A percentile compares a stretch with the other conserved stretches of the same genome.
phyloP scores from a whole-genome alignment of 2,113 vertebrate genomes.

The Caranx ignobilis region DNA sequence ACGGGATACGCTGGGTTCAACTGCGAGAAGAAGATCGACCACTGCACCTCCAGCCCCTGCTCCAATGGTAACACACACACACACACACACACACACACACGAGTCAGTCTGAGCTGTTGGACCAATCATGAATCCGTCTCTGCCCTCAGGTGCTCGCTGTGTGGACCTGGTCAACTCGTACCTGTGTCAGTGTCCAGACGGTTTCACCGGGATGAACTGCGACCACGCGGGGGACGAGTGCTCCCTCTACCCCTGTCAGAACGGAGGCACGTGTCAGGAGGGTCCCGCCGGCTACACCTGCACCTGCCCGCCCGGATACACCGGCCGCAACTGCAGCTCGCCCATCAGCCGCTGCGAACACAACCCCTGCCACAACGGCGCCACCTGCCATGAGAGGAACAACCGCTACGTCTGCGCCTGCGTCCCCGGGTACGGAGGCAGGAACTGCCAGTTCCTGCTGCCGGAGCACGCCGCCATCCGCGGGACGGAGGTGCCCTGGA shows the following conservation, averaged over 20 bases:
- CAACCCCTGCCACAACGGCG: conserved; percentile 96
- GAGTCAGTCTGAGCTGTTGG: background rate
- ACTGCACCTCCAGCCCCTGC: conserved; percentile 93
- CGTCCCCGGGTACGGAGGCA: conserved; percentile 91
- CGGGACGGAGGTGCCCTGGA: conserved; percentile 91
- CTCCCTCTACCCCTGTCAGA: conserved; percentile 89
- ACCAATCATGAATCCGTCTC: background rate
- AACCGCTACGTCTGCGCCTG: conserved; percentile 95
- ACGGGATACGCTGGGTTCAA: conserved; percentile 93
- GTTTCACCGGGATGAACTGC: conserved; percentile 93
- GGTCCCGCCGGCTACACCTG: conserved; percentile 90
- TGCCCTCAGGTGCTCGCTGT: conserved; percentile 90
- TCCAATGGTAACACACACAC: conserved; percentile 88
- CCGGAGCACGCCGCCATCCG: conserved; percentile 85
- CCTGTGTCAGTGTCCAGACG: conserved; percentile 93
- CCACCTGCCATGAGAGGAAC: conserved; percentile 94
- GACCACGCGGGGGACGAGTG: conserved; percentile 90
- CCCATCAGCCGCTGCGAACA: conserved; percentile 93
- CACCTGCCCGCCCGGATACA: conserved; percentile 94
- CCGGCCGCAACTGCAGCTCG: conserved; percentile 93
- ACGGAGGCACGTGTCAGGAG: conserved; percentile 94
- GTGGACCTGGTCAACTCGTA: conserved; percentile 93
- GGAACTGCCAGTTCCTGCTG: conserved; percentile 97
- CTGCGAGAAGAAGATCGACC: conserved; percentile 97
- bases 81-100: too few species aligned